phyloP scores from a whole-genome alignment of 2,888 invertebrate species.

The Pseudococcus longispinus region DNA sequence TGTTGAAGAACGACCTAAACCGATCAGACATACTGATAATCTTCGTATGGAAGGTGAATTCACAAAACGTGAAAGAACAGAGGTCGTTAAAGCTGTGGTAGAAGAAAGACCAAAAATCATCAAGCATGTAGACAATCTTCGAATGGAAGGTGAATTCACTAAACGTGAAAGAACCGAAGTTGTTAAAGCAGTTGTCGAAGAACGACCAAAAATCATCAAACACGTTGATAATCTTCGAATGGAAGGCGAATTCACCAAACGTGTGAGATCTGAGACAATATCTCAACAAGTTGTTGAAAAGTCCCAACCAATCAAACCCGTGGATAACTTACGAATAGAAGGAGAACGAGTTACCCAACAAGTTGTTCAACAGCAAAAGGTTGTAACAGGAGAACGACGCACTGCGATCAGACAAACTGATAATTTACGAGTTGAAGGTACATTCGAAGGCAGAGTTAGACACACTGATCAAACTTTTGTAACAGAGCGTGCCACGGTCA shows the following conservation, averaged over 20 bases:
- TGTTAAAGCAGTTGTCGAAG: conserved; percentile 57
- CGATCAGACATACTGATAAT: conserved; percentile 68
- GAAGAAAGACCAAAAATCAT: conserved; percentile 62
- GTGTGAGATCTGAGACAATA: conserved; percentile 63
- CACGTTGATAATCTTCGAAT: conserved; percentile 68
- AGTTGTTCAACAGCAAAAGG: conserved; percentile 62
- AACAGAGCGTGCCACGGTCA: conserved; percentile 65
- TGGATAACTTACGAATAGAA: conserved; percentile 62
- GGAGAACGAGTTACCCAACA: conserved; percentile 61
- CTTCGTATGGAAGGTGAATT: conserved; percentile 72
- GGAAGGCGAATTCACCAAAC: conserved; percentile 69
- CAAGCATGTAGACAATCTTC: conserved; percentile 69
- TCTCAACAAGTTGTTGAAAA: conserved; percentile 64
- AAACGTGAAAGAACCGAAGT: conserved; percentile 62
- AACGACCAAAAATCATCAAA: conserved; percentile 61
- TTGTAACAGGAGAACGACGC: conserved; percentile 61
- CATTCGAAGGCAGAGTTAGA: conserved; percentile 64
- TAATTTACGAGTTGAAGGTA: conserved; percentile 67
- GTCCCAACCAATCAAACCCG: conserved; percentile 63
- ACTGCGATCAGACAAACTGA: conserved; percentile 62
- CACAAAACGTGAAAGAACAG: conserved; percentile 63
- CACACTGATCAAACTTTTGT: conserved; percentile 60
- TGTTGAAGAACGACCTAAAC: conserved; percentile 63
- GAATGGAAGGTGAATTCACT: conserved; percentile 70
- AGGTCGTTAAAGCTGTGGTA: not conserved